Percentiles rank a stretch among this genome's conserved stretches.
phyloP scores from a whole-genome alignment of 2,797 vertebrate genomes.

The Bovichtus diacanthus region DNA sequence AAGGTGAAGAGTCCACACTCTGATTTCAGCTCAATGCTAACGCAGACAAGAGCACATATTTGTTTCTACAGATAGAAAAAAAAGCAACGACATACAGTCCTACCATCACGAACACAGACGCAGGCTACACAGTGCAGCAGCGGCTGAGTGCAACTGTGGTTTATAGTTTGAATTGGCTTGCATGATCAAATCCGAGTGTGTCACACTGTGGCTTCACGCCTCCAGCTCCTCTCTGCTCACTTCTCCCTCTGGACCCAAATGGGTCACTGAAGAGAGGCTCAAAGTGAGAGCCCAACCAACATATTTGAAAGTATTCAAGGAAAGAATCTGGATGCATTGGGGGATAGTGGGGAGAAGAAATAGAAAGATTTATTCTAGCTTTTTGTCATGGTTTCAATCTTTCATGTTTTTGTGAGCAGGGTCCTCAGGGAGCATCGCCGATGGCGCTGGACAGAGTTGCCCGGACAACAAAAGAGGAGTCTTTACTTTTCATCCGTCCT shows the following conservation, averaged over 20 bases:
- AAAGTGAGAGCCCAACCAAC: conserved; percentile 66
- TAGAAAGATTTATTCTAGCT: conserved; percentile 72
- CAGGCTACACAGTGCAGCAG: conserved; percentile 18
- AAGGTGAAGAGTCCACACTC: neutral
- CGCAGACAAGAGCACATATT: neutral
- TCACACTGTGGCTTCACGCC: conserved; percentile 41
- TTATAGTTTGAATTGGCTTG: conserved; percentile 50
- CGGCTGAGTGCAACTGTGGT: conserved; percentile 47
- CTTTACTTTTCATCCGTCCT: conserved; percentile 73
- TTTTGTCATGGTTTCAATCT: conserved; percentile 69
- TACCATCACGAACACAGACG: conserved; percentile 30
- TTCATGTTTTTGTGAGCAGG: conserved; percentile 61
- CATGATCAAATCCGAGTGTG: conserved; percentile 67
- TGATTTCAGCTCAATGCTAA: neutral
- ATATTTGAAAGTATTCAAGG: conserved; percentile 74
- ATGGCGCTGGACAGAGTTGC: conserved; percentile 69
- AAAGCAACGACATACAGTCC: neutral
- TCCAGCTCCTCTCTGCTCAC: conserved; percentile 40
- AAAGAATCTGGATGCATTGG: conserved; percentile 39
- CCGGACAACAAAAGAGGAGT: conserved; percentile 76
- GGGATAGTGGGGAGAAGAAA: conserved; percentile 39
- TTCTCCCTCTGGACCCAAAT: conserved; percentile 56
- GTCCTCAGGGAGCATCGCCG: conserved; percentile 63
- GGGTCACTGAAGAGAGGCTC: conserved; percentile 73
- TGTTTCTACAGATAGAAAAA: neutral